Evolutionary conservation across 2,113 vertebrate species (phyloP).

Genomic region (Phoenicopterus ruber): DNA sequence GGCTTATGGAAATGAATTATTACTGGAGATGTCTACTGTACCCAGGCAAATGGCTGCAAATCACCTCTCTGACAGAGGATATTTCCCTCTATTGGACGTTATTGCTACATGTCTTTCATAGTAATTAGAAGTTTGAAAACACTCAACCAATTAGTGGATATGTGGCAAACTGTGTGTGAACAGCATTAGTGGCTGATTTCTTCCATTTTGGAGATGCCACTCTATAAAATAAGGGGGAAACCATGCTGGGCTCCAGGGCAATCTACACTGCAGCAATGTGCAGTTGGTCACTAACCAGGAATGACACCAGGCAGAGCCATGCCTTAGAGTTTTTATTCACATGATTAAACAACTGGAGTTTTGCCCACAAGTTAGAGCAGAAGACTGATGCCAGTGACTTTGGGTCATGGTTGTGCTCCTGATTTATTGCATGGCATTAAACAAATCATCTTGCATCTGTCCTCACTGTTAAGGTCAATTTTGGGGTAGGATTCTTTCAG

Average conservation of each 20-base stretch:
- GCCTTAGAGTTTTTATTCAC: slow-evolving; percentile 3
- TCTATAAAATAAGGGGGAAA: neutral
- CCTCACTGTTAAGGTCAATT: neutral
- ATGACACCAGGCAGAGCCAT: slow-evolving; percentile 23
- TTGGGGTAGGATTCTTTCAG: neutral
- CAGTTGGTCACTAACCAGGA: slow-evolving; percentile 20
- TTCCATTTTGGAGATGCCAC: neutral
- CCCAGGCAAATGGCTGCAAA: neutral
- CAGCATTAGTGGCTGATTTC: neutral
- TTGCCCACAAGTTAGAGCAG: slow-evolving; percentile 4
- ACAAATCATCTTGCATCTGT: neutral
- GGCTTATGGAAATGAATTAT: neutral
- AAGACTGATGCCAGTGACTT: neutral
- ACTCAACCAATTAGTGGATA: neutral
- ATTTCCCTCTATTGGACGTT: neutral
- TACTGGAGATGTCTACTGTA: neutral
- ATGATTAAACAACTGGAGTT: slow-evolving; percentile 35
- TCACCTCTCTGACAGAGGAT: neutral
- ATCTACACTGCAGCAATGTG: neutral
- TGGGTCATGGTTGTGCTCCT: neutral
- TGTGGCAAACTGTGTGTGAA: neutral
- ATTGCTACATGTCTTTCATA: neutral
- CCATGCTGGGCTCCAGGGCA: neutral
- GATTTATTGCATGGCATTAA: neutral
- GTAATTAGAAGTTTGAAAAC: neutral